These are phyloP conservation scores for Sparidentex hasta DNA, from an alignment of 2,797 vertebrate species.

Conservation along the genomic window DNA sequence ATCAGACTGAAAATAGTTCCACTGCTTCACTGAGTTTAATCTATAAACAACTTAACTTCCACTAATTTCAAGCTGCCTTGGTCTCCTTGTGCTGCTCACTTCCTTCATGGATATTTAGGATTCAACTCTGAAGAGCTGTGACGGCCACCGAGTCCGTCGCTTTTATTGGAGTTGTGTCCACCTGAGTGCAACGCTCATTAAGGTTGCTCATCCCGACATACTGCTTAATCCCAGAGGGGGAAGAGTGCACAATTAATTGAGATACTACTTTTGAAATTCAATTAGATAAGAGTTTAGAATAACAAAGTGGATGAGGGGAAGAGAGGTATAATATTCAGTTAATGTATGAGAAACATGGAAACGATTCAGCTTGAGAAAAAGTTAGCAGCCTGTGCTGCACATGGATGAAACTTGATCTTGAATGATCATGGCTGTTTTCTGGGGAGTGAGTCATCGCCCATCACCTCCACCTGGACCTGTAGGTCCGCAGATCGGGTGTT, in stretches of 20 bases:
- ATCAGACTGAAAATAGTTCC: not conserved
- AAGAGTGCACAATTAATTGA: slow-evolving; percentile 37
- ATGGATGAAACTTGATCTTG: not conserved
- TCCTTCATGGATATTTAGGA: slow-evolving; percentile 67
- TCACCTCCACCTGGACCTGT: too few relatives aligned
- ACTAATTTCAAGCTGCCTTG: slow-evolving; percentile 71
- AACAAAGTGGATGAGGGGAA: slow-evolving; percentile 27
- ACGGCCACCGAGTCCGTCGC: slow-evolving; percentile 10
- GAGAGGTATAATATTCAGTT: slow-evolving; percentile 13
- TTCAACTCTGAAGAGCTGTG: slow-evolving; percentile 40
- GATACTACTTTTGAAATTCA: slow-evolving; percentile 49
- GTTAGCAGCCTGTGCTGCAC: not conserved
- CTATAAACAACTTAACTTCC: slow-evolving; percentile 24
- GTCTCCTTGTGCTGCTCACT: slow-evolving; percentile 50
- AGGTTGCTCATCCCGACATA: slow-evolving; percentile 29
- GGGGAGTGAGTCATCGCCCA: too few relatives aligned
- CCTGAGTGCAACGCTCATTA: slow-evolving; percentile 57
- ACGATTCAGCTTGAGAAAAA: not conserved
- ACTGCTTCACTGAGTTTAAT: slow-evolving; percentile 24
- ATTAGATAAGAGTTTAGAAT: slow-evolving; percentile 24
- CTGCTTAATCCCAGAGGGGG: slow-evolving; percentile 37
- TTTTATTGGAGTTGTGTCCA: slow-evolving; percentile 51
- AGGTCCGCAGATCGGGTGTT: too few relatives aligned
- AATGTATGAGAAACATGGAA: slow-evolving; percentile 12
- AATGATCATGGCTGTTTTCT: too few relatives aligned